Evolutionary conservation across 2,888 invertebrate genomes (phyloP).

Genomic region (Synergus laeviventris): DNA sequence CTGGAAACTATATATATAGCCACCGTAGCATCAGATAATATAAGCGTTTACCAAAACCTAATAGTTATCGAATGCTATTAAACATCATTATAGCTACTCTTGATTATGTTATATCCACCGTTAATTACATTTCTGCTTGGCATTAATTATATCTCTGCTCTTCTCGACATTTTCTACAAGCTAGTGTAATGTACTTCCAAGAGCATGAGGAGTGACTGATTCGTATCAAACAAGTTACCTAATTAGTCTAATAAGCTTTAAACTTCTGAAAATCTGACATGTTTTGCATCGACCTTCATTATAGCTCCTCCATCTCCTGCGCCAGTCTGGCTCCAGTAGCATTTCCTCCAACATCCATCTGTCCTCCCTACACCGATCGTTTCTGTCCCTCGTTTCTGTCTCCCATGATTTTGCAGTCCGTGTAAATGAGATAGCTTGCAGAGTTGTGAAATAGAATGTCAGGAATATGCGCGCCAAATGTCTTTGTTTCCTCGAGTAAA

Average conservation of each 20-base stretch:
- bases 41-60: background rate
- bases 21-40: background rate
- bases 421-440: constrained; percentile 30
- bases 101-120: background rate
- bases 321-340: constrained; percentile 3
- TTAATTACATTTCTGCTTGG: background rate
- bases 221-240: background rate
- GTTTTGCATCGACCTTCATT: background rate
- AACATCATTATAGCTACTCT: constrained; percentile 17
- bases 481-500: constrained; percentile 40
- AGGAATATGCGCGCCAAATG: constrained; percentile 41
- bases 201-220: background rate
- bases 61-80: constrained; percentile 25
- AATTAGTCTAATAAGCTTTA: constrained; percentile 6
- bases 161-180: background rate
- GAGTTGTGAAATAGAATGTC: constrained; percentile 19
- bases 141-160: background rate
- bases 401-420: constrained; percentile 14
- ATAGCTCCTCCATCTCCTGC: background rate
- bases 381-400: constrained; percentile 35
- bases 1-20: background rate
- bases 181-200: background rate
- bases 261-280: background rate
- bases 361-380: constrained; percentile 11
- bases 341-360: constrained; percentile 1